Base-by-base conservation (phyloP, 1,140 invertebrate genomes). In the Pissodes strobi region DNA sequence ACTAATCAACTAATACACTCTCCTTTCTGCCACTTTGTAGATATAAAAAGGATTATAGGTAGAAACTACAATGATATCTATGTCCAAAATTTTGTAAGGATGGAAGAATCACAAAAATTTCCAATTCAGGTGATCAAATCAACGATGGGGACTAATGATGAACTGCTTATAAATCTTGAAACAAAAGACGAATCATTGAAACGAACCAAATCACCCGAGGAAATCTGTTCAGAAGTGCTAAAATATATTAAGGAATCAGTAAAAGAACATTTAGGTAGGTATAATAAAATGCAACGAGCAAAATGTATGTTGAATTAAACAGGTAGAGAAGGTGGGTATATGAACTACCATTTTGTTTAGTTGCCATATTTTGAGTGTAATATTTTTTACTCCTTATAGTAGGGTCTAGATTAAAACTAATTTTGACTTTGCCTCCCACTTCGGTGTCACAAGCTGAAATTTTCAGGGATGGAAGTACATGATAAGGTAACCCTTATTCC, bases 31-130 rank as follows among this genome's bases (percentile, higher is more conserved):
- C 18, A 12, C 18, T 43, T 30, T 46, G 15, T 22, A 64, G 62
- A 64, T 48, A 22, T 37, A 2, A 64, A 64, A 39, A 41, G 62
- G 2, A 57, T 64, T 1, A 64, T 64, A 12, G 62, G 52, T 0
- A 55, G 52, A 10, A 45, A 49, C n/a, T 57, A 46, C 18, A 12
- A 56, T 38, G 62, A 64, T 19, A 30, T 34, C 15, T 58, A 56
- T 19, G 45, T 64, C 2, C 53, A 57, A 38, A 2, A 37, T 53
- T 49, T 62, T 39, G 19, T 19, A n/a, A 15, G 38, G 15, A 17
- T 27, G 13, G 6, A 21, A 18, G 10, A 39, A 51, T 8, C 1
- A n/a, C n/a, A 63, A 21, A 5, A 55, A 9, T 25, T 43, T 34
- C 49, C 25, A 9, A 37, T 43, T 1, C n/a, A 43, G 1, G 22